Percentiles rank a stretch among this genome's conserved stretches.
phyloP scores from a whole-genome alignment of 2,113 vertebrate genomes.

The Eira barbara region DNA sequence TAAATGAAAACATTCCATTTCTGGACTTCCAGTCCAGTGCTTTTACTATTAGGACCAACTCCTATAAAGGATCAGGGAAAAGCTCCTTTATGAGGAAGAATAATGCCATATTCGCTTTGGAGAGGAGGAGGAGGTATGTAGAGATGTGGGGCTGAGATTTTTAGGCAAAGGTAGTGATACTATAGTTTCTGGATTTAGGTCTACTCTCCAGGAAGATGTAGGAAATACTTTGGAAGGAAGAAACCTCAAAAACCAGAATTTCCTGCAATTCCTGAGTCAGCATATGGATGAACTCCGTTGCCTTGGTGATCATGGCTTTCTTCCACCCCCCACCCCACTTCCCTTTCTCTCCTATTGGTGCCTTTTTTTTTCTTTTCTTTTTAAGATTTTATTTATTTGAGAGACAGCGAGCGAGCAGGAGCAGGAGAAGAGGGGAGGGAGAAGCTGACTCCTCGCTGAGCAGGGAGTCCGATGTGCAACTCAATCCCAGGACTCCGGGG shows the following conservation, averaged over 20 bases:
- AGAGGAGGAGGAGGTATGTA: neutral
- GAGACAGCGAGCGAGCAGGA: too few species aligned
- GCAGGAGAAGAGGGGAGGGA: too few species aligned
- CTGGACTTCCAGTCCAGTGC: neutral
- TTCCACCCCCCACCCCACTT: neutral
- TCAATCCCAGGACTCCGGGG: too few species aligned
- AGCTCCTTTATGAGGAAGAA: neutral
- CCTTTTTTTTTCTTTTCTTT: neutral
- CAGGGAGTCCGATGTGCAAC: too few species aligned
- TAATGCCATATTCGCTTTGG: neutral
- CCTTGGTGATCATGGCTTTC: conserved; percentile 36
- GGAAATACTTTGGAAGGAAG: conserved; percentile 29
- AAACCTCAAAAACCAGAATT: conserved; percentile 39
- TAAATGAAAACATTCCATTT: neutral
- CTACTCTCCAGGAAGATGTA: neutral
- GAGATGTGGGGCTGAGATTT: neutral
- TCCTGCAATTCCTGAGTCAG: conserved; percentile 56
- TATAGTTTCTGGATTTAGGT: neutral
- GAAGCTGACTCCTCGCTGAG: too few species aligned
- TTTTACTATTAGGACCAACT: conserved; percentile 19
- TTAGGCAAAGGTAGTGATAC: neutral
- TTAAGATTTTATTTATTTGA: neutral
- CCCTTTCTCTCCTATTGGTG: neutral
- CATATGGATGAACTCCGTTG: conserved; percentile 52
- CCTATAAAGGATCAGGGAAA: neutral